Conservation (phyloP, 2,113 vertebrate genomes). For the Nothocercus nigrocapillus region DNA sequence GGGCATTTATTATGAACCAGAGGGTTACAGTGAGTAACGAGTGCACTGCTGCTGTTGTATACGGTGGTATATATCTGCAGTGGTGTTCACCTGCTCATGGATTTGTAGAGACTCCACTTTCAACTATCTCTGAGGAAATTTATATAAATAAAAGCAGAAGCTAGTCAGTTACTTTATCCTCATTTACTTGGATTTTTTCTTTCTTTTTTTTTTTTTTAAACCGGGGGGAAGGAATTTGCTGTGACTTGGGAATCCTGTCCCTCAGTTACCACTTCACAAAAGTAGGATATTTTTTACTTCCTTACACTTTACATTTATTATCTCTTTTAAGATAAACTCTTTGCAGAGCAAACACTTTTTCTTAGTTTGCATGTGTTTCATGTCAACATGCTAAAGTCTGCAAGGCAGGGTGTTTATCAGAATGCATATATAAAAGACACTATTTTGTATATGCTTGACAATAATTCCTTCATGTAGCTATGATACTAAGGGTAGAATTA, state of each 20-base stretch:
- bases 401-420: neutral
- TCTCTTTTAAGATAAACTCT: neutral
- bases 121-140: neutral
- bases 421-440: neutral
- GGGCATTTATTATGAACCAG: neutral
- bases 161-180: neutral
- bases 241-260: neutral
- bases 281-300: neutral
- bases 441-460: neutral
- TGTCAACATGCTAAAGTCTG: neutral
- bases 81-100: neutral
- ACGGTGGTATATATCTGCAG: too few species aligned
- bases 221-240: accelerated
- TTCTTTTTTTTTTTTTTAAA: neutral
- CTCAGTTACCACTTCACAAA: neutral
- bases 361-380: neutral
- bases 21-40: neutral
- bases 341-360: neutral
- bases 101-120: neutral
- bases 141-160: neutral
- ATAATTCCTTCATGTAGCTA: neutral
- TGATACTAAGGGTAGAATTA: neutral
- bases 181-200: neutral
- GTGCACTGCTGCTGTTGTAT: accelerated
- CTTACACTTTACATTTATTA: accelerated